phyloP scores from a whole-genome alignment of 2,113 vertebrate species.

The Tiliqua scincoides region DNA sequence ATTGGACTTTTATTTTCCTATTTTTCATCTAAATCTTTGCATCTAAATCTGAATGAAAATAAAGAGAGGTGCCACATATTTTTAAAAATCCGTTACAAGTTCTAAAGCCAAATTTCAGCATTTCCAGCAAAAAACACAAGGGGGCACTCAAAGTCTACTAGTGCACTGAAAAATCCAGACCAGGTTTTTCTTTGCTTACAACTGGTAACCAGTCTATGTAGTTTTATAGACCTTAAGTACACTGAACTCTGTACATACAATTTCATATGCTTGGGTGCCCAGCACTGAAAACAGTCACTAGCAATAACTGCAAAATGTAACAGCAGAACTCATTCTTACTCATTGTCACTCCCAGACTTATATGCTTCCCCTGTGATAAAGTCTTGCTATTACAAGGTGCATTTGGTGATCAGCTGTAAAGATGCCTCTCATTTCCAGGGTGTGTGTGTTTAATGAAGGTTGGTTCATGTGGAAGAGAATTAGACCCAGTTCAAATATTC shows the following conservation, averaged over 20 bases:
- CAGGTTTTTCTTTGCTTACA: neutral
- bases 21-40: slow-evolving; percentile 15
- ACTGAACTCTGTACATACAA: neutral
- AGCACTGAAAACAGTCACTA: neutral
- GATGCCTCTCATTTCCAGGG: neutral
- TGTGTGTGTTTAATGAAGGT: neutral
- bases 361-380: neutral
- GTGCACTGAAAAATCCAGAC: neutral
- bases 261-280: neutral
- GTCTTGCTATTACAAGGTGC: neutral
- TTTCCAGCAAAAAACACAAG: slow-evolving; percentile 40
- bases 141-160: slow-evolving; percentile 50
- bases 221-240: neutral
- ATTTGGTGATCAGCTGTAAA: neutral
- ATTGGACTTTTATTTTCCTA: too few relatives aligned
- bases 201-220: neutral
- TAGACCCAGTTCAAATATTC: neutral
- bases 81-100: neutral
- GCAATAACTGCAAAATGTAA: neutral
- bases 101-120: slow-evolving; percentile 28
- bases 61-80: slow-evolving; percentile 3
- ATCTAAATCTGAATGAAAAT: neutral
- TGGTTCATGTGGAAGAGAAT: neutral
- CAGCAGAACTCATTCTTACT: neutral
- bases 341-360: neutral